Conservation (phyloP, 2,113 vertebrate species). For the Heteronetta atricapilla region DNA sequence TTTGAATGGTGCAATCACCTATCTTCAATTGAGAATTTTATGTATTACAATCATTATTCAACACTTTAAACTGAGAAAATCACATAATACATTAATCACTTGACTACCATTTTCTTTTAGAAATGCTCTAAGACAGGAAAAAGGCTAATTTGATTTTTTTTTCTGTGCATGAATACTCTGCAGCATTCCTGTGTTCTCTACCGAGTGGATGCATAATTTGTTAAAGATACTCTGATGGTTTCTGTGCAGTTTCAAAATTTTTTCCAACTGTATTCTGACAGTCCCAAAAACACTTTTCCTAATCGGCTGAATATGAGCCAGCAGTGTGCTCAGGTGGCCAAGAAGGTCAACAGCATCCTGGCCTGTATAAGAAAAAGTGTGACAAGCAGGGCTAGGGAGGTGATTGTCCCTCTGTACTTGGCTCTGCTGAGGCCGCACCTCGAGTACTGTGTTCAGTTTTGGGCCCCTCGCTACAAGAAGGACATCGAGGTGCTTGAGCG, state of each 20-base stretch:
- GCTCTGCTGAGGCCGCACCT: too few relatives aligned
- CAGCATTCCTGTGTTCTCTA: background rate
- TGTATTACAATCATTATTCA: background rate
- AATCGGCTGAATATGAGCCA: too few relatives aligned
- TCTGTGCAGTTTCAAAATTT: conserved; percentile 18
- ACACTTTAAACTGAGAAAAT: background rate
- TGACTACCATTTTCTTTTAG: background rate
- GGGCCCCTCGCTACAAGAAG: too few relatives aligned
- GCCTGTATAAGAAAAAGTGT: too few relatives aligned
- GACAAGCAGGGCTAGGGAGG: too few relatives aligned
- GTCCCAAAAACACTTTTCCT: background rate
- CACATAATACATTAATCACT: background rate
- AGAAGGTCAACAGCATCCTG: too few relatives aligned
- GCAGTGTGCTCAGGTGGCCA: too few relatives aligned
- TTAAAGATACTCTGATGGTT: background rate
- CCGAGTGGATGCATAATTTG: background rate
- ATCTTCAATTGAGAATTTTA: background rate
- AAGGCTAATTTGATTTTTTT: background rate
- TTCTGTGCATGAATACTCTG: background rate
- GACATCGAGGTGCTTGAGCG: too few relatives aligned
- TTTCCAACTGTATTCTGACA: background rate
- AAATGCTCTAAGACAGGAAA: background rate
- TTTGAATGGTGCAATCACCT: background rate
- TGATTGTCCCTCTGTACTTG: too few relatives aligned
- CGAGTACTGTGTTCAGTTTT: too few relatives aligned